Base-by-base conservation (phyloP, 2,113 vertebrate genomes). In the Rafetus swinhoei region DNA sequence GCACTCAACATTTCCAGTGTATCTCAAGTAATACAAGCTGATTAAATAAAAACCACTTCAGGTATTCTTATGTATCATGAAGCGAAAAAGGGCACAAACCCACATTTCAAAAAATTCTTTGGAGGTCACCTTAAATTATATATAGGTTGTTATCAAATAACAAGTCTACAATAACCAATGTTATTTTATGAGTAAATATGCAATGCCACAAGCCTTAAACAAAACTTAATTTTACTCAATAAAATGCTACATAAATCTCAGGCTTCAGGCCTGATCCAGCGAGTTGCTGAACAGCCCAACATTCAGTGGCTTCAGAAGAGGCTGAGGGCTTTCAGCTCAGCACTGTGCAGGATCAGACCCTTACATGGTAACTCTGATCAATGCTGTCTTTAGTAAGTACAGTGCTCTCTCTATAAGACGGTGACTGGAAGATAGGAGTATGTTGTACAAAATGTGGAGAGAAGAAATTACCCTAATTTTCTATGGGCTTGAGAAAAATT, bases 301-400 rank as follows among this genome's bases (percentile, higher is more conserved):
- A 95, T 55, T 91, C 52, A 54, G 54, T 19, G 18, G 35, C 62
- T 82, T 62, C 50, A 90, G 35, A 80, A 53, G 19, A 25, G 13
- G 18, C 53, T 1, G n/a, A 92, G 18, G 18, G 7, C 25, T 84
- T 92, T 50, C 21, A 79, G 32, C 29, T 89, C 21, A 55, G 10
- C 72, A 50, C 7, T 55, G 45, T 82, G 77, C 29, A 86, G 50
- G 45, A 62, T 82, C 57, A 72, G 59, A 50, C 6, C 11, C 72
- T 22, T 45, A 25, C 35, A 76, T 45, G 62, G 32, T 69, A 76
- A 76, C 39, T 76, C 39, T 22, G 11, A 19, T 76, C 72, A 76
- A 45, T 12, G 6, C 22, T 76, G 35, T 25, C 72, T 76, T 76
- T 24, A 45, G 69, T 32, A 65, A n/a, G 62, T 9, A n/a, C 8